Percentiles rank a stretch among this genome's conserved stretches.
phyloP scores from a whole-genome alignment of 1,140 invertebrate species.

The Ctenoplectra terminalis region DNA sequence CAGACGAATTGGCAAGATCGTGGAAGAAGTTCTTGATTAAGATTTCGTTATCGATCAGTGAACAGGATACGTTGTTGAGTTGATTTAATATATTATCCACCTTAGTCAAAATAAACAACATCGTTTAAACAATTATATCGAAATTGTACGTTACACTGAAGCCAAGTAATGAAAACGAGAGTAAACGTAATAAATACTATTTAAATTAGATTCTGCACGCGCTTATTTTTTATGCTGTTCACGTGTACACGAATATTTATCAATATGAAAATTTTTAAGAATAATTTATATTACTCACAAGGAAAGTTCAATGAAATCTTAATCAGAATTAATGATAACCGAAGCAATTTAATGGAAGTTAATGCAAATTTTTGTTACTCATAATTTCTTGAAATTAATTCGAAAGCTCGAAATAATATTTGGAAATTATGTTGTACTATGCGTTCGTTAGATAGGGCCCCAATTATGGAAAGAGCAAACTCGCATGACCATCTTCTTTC shows the following conservation, averaged over 20 bases:
- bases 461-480: constrained; percentile 69
- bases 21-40: constrained; percentile 20
- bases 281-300: not conserved
- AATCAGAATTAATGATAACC: not conserved
- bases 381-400: constrained; percentile 35
- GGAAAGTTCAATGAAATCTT: constrained; percentile 5
- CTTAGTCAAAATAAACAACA: not conserved
- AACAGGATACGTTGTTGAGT: not conserved
- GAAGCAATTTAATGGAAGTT: constrained; percentile 29
- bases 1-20: constrained; percentile 15
- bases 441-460: constrained; percentile 52
- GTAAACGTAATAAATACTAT: not conserved
- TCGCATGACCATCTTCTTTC: constrained; percentile 76
- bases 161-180: not conserved
- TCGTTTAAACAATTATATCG: constrained; percentile 19
- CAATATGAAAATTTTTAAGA: not conserved
- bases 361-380: constrained; percentile 43
- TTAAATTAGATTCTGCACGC: not conserved
- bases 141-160: not conserved
- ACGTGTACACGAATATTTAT: not conserved
- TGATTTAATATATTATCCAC: not conserved
- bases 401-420: not conserved
- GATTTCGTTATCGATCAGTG: constrained; percentile 18
- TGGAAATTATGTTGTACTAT: constrained; percentile 21
- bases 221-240: not conserved